Evolutionary conservation across 2,888 invertebrate genomes (phyloP).

Genomic region (Eristalinus aeneus): DNA sequence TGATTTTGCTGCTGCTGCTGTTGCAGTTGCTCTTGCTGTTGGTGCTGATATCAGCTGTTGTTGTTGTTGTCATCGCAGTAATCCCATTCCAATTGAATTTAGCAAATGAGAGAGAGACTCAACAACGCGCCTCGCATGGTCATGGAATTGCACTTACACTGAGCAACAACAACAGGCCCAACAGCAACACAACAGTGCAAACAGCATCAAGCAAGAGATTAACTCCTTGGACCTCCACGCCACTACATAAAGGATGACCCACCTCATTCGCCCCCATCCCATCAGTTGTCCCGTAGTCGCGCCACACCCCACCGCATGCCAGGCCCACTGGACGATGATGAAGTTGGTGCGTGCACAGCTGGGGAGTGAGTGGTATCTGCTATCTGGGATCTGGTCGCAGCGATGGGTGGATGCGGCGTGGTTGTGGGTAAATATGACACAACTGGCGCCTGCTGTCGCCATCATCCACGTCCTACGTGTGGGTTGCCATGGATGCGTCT

Average conservation of each 20-base stretch:
- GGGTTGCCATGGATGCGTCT: conserved; percentile 41
- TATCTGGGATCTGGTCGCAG: conserved; percentile 43
- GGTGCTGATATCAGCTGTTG: conserved; percentile 22
- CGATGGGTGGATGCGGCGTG: conserved; percentile 30
- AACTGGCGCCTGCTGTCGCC: conserved; percentile 63
- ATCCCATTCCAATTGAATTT: conserved; percentile 68
- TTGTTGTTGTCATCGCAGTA: conserved; percentile 63
- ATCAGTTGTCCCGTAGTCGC: too few relatives aligned
- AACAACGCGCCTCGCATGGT: conserved; percentile 47
- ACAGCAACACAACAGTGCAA: conserved; percentile 58
- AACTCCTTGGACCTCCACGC: conserved; percentile 68
- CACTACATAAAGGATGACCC: conserved; percentile 45
- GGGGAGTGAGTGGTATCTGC: conserved; percentile 13
- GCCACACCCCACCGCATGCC: conserved; percentile 21
- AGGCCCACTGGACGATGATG: conserved; percentile 40
- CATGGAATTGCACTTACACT: conserved; percentile 23
- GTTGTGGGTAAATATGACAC: conserved; percentile 71
- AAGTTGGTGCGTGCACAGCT: conserved; percentile 50
- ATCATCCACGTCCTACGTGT: not conserved
- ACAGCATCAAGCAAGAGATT: conserved; percentile 65
- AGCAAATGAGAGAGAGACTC: conserved; percentile 62
- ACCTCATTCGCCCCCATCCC: conserved; percentile 20
- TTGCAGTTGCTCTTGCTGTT: not conserved
- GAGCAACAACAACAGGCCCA: conserved; percentile 2
- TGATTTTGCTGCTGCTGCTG: not conserved